Base-by-base conservation (phyloP, 2,797 vertebrate genomes). In the Malacoctenus gilli region DNA sequence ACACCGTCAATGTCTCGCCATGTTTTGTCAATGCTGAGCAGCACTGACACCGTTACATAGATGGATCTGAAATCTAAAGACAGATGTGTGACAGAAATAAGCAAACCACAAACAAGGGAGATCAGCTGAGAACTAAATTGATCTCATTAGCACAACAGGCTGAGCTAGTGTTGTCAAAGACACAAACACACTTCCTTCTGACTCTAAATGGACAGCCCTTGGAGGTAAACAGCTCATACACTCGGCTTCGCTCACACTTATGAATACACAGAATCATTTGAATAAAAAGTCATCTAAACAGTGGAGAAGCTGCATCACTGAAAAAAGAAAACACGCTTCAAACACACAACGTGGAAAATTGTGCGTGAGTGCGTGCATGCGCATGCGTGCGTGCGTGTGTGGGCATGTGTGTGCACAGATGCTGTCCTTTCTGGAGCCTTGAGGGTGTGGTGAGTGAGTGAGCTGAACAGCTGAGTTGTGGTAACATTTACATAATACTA, bases 401-500 rank as follows among this genome's bases (percentile, higher is more conserved):
- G 18, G 9, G 42, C 28, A 23, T 41, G 41, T 52, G 18, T 40
- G 43, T 50, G 42, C 41, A 47, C 68, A 57, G 44, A 51, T 64
- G 59, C 10, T 37, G 22, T 58, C 51, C 18, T 34, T 42, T 37
- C 14, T 15, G 43, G 59, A 72, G 40, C 65, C 69, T 71, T 40
- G 8, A 53, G 73, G 52, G 9, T 59, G 19, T n/a, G n/a, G n/a
- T n/a, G 8, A 51, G 39, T 47, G 15, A 56, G 47, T 63, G 46
- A 23, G 36, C 2, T 15, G 1, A 73, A 72, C 65, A 72, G 70
- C 69, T 72, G 76, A 60, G 44, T 43, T 61, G 30, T 23, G 62
- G 44, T 58, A 65, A 49, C 59, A 59, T 77, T 80, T 63, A 63
- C 53, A 64, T 58, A 74, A 72, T 51, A 44, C 19, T 55, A 48